phyloP scores from a whole-genome alignment of 2,888 invertebrate genomes.

The Microdon myrmicae region DNA sequence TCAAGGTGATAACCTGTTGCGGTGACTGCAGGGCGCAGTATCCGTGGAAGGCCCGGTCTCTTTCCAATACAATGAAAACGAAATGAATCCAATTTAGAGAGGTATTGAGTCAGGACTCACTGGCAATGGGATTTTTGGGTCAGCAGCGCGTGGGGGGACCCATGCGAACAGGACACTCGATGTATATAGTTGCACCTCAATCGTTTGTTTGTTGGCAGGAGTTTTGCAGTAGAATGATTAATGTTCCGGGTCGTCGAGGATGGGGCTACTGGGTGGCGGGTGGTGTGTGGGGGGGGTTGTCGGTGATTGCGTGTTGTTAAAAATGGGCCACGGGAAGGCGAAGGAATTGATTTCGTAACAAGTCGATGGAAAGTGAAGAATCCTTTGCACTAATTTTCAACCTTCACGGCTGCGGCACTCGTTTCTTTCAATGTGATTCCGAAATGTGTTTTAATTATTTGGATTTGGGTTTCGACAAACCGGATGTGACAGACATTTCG shows the following conservation, averaged over 20 bases:
- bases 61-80: background rate
- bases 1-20: constrained; percentile 53
- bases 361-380: background rate
- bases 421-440: no score
- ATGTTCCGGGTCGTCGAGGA: constrained; percentile 3
- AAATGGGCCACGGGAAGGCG: background rate
- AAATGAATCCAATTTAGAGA: constrained; percentile 20
- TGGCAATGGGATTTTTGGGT: no score
- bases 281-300: no score
- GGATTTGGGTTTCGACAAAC: no score
- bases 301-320: background rate
- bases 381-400: no score
- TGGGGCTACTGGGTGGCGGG: background rate
- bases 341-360: constrained; percentile 18
- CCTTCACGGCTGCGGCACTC: no score
- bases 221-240: constrained; percentile 11
- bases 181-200: background rate
- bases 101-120: no score
- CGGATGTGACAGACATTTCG: no score
- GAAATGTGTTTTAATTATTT: no score
- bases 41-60: constrained; percentile 3
- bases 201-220: no score
- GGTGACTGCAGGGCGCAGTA: constrained; percentile 33
- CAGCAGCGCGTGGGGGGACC: no score
- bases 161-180: background rate